phyloP scores from a whole-genome alignment of 2,888 invertebrate genomes.

The Tiphia femorata region DNA sequence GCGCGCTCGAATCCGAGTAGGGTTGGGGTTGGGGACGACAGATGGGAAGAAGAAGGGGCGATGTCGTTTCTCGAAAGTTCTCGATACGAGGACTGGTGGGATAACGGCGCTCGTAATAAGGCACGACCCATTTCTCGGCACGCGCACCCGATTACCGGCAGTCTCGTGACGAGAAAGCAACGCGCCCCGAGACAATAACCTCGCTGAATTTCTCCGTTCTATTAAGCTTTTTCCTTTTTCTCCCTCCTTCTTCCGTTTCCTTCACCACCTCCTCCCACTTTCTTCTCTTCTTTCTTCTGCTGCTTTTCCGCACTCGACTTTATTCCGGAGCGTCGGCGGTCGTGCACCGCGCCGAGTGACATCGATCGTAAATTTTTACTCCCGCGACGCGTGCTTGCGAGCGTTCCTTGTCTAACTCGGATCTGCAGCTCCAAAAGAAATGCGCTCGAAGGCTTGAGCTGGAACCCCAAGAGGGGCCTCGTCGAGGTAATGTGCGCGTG shows the following conservation, averaged over 20 bases:
- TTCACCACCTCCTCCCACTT: background rate
- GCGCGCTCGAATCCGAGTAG: constrained; percentile 16
- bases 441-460: no score
- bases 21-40: no score
- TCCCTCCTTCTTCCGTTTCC: background rate
- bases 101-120: constrained; percentile 27
- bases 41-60: no score
- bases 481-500: no score
- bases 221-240: constrained; percentile 13
- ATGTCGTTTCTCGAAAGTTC: constrained; percentile 11
- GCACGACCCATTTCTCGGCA: constrained; percentile 31
- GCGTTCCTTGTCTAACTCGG: no score
- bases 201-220: constrained; percentile 1
- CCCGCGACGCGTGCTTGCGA: no score
- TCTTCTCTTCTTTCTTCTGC: background rate
- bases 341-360: no score
- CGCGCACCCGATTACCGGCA: constrained; percentile 20
- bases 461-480: no score
- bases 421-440: no score
- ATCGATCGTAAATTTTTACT: no score
- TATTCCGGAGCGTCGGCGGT: no score
- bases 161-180: constrained; percentile 12
- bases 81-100: constrained; percentile 7
- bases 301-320: no score
- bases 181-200: background rate